Percentiles rank a stretch among this genome's conserved stretches.
phyloP scores from a whole-genome alignment of 2,113 vertebrate genomes.

The Odontesthes bonariensis region DNA sequence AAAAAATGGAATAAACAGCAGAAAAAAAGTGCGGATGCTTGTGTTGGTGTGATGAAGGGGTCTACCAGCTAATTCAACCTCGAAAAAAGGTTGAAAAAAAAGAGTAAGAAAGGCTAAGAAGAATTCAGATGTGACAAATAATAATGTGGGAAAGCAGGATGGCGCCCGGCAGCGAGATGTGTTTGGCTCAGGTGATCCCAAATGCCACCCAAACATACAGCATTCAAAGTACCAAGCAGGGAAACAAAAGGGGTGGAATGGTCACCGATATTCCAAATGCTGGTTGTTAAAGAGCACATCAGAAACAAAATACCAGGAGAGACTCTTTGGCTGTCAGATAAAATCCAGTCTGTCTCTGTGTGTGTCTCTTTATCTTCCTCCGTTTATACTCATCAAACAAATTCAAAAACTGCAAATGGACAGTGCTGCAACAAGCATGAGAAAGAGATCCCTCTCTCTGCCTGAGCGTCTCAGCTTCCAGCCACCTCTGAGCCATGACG shows the following conservation, averaged over 20 bases:
- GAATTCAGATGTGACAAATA: conserved; percentile 61
- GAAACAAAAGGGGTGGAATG: conserved; percentile 6
- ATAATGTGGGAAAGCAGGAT: conserved; percentile 53
- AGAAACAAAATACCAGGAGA: conserved; percentile 15
- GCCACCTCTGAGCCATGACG: conserved; percentile 84
- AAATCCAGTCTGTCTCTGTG: neutral
- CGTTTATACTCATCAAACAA: conserved; percentile 25
- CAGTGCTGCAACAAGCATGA: conserved; percentile 35
- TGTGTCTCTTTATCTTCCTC: conserved; percentile 12
- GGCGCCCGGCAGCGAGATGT: conserved; percentile 64
- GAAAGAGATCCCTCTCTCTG: conserved; percentile 50
- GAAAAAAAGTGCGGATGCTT: conserved; percentile 29
- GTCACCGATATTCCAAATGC: conserved; percentile 27
- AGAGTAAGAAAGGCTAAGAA: conserved; percentile 8
- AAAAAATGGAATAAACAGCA: conserved; percentile 77
- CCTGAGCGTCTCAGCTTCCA: conserved; percentile 82
- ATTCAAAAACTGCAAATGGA: conserved; percentile 14
- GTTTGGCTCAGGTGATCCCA: conserved; percentile 45
- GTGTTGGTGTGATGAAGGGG: conserved; percentile 42
- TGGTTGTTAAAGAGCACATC: conserved; percentile 12
- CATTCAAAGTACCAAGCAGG: conserved; percentile 24
- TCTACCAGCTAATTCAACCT: conserved; percentile 34
- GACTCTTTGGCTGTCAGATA: conserved; percentile 4
- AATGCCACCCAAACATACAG: conserved; percentile 51
- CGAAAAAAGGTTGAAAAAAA: conserved; percentile 39